Base-by-base conservation (phyloP, 2,797 vertebrate genomes). In the Tapirus indicus region DNA sequence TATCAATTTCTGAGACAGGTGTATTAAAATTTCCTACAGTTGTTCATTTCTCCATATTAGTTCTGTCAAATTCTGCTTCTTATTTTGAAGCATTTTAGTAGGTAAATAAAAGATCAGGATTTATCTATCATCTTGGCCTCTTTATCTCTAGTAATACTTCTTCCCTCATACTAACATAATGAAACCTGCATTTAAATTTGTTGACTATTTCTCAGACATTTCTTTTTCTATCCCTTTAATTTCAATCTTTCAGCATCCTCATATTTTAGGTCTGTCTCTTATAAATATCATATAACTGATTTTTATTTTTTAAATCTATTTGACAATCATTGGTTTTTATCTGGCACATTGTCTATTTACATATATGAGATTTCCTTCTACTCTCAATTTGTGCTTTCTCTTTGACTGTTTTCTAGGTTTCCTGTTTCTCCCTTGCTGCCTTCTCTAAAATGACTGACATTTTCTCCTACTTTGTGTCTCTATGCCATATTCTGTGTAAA, bases 401-500 rank as follows among this genome's bases (percentile, higher is more conserved):
- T 69, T n/a, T 54, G 5, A 23, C 64, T 49, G 7, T 12, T 56
- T 41, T 49, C 44, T 20, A 5, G 35, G 35, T 93, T 83, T 87
- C 47, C 75, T 78, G 20, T 69, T 72, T 92, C 58, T 69, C 69
- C 69, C 88, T 91, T 93, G 64, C 25, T 56, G 47, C 8, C 32
- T 96, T 88, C 69, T 92, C 87, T n/a, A 79, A 86, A 85, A 58
- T 89, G n/a, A 90, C 3, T 47, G 38, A 69, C 49, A 90, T 89
- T 91, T 89, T 74, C 64, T 82, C 56, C 54, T 56, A 47, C 64
- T 92, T 64, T 58, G 74, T 72, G 47, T 52, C 64, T 84, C 23
- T 66, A 32, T 68, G 66, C 23, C n/a, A 62, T 4, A 35, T 41
- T 88, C n/a, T 62, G 9, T 52, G n/a, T 58, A 83, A 84, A 75